Evolutionary conservation across 37 sponge, comb jelly and placozoan species (phyloP).

Genomic region (Agelas oroides): DNA sequence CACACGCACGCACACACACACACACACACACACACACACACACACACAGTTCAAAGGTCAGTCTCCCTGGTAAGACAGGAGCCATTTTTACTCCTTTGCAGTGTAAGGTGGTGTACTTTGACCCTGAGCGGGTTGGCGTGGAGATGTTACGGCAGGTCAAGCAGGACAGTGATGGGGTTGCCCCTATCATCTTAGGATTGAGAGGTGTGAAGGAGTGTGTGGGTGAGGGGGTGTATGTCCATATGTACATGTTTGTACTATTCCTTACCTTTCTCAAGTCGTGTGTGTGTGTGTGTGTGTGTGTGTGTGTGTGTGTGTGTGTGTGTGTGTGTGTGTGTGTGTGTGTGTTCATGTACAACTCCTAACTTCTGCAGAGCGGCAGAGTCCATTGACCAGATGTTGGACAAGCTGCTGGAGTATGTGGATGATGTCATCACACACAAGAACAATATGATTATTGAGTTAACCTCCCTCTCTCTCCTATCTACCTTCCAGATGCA

Average conservation of each 20-base stretch:
- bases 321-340: constrained; percentile 17
- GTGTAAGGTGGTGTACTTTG: constrained; percentile 69
- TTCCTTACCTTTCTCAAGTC: too few species aligned
- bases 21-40: too few species aligned
- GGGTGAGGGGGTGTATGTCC: too few species aligned
- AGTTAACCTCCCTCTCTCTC: too few species aligned
- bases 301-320: too few species aligned
- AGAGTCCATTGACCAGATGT: constrained; percentile 35
- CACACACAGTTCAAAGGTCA: constrained; percentile 65
- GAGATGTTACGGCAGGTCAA: constrained; percentile 19
- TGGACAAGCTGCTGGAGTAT: constrained; percentile 62
- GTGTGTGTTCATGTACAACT: neutral
- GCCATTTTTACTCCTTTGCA: constrained; percentile 75
- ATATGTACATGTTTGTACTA: too few species aligned
- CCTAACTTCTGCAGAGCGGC: neutral
- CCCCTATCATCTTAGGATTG: constrained; percentile 16
- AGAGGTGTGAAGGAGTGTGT: constrained; percentile 30
- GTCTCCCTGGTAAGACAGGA: constrained; percentile 85
- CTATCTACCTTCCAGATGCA: neutral
- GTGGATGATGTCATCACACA: constrained; percentile 70
- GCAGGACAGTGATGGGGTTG: too few species aligned
- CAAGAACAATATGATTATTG: too few species aligned
- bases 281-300: too few species aligned
- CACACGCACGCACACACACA: too few species aligned
- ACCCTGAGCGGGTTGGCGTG: constrained; percentile 86